phyloP scores from a whole-genome alignment of 2,113 vertebrate species.

The Periophthalmus modestus region DNA sequence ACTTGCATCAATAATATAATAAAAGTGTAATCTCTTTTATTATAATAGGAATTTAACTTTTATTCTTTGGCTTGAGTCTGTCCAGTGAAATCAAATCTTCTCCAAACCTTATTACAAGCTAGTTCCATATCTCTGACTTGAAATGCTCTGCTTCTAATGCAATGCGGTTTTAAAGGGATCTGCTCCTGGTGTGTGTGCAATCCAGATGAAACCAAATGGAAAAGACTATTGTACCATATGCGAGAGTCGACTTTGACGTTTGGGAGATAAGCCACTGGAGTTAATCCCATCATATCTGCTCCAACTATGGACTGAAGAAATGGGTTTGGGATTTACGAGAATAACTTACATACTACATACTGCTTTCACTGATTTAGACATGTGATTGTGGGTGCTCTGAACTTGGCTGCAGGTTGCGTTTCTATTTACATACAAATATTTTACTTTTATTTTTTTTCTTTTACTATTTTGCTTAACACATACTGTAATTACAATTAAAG shows the following conservation, averaged over 20 bases:
- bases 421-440: not conserved
- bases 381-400: not conserved
- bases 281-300: conserved; percentile 36
- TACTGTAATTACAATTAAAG: no score
- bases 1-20: not conserved
- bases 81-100: conserved; percentile 54
- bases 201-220: conserved; percentile 14
- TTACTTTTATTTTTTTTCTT: no score
- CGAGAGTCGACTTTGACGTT: conserved; percentile 49
- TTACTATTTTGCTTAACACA: no score
- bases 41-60: conserved; percentile 22
- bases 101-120: conserved; percentile 54
- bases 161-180: conserved; percentile 41
- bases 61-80: conserved; percentile 24
- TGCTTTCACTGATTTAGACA: not conserved
- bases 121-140: conserved; percentile 52
- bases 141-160: conserved; percentile 34
- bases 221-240: conserved; percentile 23
- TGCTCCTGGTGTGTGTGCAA: conserved; percentile 7
- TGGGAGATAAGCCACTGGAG: conserved; percentile 42
- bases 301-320: conserved; percentile 40
- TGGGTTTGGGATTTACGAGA: conserved; percentile 28
- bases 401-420: not conserved
- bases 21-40: conserved; percentile 24
- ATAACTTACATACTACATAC: not conserved